phyloP scores from a whole-genome alignment of 1,140 invertebrate genomes.

The Leptopilina boulardi region DNA sequence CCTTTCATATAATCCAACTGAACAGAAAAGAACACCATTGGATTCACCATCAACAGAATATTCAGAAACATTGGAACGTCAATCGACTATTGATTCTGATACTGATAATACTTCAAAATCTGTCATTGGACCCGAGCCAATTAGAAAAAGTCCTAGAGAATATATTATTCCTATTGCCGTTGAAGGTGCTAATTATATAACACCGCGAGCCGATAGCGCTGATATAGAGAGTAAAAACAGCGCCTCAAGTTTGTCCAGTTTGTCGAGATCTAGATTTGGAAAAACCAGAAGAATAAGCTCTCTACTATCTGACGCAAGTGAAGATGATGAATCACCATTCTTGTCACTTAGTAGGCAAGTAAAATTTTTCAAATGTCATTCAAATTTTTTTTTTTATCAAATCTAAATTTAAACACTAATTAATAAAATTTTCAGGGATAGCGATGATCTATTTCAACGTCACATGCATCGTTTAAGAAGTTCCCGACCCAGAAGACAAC shows the following conservation, averaged over 20 bases:
- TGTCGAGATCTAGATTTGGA: constrained; percentile 69
- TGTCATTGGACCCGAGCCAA: constrained; percentile 81
- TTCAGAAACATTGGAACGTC: constrained; percentile 73
- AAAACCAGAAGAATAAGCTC: constrained; percentile 71
- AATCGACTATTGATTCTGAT: constrained; percentile 83
- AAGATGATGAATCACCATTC: constrained; percentile 81
- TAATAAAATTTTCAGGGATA: constrained; percentile 58
- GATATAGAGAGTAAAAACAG: constrained; percentile 82
- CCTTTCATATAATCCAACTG: not conserved
- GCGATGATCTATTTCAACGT: constrained; percentile 74
- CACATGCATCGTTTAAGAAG: constrained; percentile 86
- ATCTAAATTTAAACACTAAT: not conserved
- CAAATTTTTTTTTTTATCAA: no score
- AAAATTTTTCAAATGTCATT: constrained; percentile 8
- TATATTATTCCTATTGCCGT: constrained; percentile 94
- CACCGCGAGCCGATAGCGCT: constrained; percentile 84
- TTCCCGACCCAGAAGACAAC: constrained; percentile 82
- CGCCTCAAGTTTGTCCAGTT: constrained; percentile 67
- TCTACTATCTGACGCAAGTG: constrained; percentile 79
- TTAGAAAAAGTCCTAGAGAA: constrained; percentile 90
- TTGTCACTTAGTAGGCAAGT: constrained; percentile 74
- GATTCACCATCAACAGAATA: not conserved
- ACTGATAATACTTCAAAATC: constrained; percentile 77
- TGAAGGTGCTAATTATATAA: constrained; percentile 90
- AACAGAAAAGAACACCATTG: not conserved